Conservation (phyloP, 2,888 invertebrate species). For the Ecliptopera silaceata region DNA sequence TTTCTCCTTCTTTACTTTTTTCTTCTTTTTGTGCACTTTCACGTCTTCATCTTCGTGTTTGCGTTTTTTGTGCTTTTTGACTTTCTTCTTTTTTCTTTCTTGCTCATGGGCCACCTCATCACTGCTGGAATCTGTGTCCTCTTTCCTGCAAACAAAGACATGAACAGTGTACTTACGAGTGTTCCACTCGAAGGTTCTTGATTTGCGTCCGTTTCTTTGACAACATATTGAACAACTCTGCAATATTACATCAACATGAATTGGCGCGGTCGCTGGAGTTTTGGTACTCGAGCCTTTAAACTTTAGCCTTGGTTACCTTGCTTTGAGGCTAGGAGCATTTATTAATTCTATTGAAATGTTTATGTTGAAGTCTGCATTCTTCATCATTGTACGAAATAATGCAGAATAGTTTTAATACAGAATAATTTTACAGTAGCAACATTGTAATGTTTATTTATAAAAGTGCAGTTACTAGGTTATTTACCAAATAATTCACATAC, state of each 20-base stretch:
- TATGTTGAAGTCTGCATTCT: slow-evolving; percentile 41
- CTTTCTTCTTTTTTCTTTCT: slow-evolving; percentile 80
- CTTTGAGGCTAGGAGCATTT: slow-evolving; percentile 30
- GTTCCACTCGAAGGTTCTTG: slow-evolving; percentile 27
- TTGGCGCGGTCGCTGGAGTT: slow-evolving; percentile 22
- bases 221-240: slow-evolving; percentile 57
- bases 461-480: neutral
- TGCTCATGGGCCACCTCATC: slow-evolving; percentile 48
- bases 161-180: slow-evolving; percentile 53
- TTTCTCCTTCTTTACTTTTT: slow-evolving; percentile 81
- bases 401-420: neutral
- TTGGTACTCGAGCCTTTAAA: neutral
- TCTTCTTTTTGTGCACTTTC: slow-evolving; percentile 82
- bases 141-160: slow-evolving; percentile 37
- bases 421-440: neutral
- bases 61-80: slow-evolving; percentile 86
- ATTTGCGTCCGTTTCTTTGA: slow-evolving; percentile 43
- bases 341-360: slow-evolving; percentile 48
- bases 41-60: slow-evolving; percentile 82
- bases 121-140: slow-evolving; percentile 25
- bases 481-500: neutral
- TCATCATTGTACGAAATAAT: slow-evolving; percentile 36
- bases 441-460: neutral
- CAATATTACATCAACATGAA: slow-evolving; percentile 43
- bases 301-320: slow-evolving; percentile 34